Evolutionary conservation across 1,140 invertebrate genomes (phyloP), one percentile per base, ranked within the genome.

Genomic region (Zaprionus inermis): DNA sequence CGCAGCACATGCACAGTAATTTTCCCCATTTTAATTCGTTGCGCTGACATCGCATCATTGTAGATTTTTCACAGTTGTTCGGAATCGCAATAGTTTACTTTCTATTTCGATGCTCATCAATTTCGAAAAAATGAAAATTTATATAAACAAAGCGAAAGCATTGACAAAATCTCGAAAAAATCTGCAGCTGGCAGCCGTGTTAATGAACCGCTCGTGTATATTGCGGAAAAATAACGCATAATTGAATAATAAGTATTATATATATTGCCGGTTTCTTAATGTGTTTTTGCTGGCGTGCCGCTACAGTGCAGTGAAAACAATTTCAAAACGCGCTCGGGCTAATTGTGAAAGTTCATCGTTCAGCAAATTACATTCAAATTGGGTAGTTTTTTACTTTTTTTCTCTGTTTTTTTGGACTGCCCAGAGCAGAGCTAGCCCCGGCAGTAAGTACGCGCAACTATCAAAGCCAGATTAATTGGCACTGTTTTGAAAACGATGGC

Each of bases 311-410:
- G 34, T 34, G 41, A 66, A 24, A 55, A 64, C 24, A 80, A 80
- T 84, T 81, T 80, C 70, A 67, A 51, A 80, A 70, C 58, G 61
- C 51, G 57, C 64, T 57, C 44, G 44, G 18, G 58, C 72, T 79
- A 81, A 83, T 79, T 88, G 84, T 84, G 84, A 89, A 88, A 88
- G 83, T 89, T 88, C 80, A 89, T 58, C 74, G 64, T 14, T 49
- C 41, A 58, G 32, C 24, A 83, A 88, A 79, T 74, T 70, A 79
- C 72, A 81, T 84, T 71, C 41, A 72, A 84, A 78, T 81, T 73
- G 70, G 44, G 36, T 38, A 61, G 44, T 57, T 81, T 59, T 52
- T 30, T 41, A 12, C 36, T 44, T 16, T 41, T 16, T 16, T 6
- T 41, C 7, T 41, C 14, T 2, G 11, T 28, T 36, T 36, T 34